phyloP scores from a whole-genome alignment of 1,140 invertebrate species.

The Anagrus nilaparvatae region DNA sequence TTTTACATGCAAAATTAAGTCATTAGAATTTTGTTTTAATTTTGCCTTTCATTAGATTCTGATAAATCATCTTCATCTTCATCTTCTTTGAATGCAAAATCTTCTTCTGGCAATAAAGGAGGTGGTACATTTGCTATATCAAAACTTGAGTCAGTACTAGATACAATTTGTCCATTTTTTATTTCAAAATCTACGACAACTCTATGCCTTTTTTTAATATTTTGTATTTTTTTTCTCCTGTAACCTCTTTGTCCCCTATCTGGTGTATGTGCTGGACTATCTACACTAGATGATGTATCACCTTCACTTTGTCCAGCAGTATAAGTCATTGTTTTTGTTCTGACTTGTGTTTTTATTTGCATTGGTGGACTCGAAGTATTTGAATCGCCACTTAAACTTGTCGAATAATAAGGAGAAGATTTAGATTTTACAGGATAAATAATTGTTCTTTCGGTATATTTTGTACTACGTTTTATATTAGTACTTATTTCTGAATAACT shows the following conservation, averaged over 20 bases:
- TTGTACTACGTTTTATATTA: constrained; percentile 24
- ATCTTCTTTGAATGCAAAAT: constrained; percentile 47
- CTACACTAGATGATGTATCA: constrained; percentile 41
- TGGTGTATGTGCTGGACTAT: constrained; percentile 38
- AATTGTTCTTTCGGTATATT: constrained; percentile 35
- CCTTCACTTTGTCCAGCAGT: constrained; percentile 37
- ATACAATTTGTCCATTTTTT: constrained; percentile 38
- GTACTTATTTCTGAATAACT: constrained; percentile 28
- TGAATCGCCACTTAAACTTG: constrained; percentile 40
- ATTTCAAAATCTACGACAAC: constrained; percentile 38
- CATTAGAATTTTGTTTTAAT: constrained; percentile 1
- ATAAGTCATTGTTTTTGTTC: constrained; percentile 39
- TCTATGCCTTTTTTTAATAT: constrained; percentile 32
- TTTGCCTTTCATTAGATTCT: no score
- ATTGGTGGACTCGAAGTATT: constrained; percentile 41
- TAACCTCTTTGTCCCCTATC: constrained; percentile 34
- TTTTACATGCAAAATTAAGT: constrained; percentile 16
- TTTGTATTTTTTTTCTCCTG: constrained; percentile 35
- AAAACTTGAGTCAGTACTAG: constrained; percentile 54
- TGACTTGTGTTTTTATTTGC: constrained; percentile 35
- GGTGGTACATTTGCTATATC: constrained; percentile 57
- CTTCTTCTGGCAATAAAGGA: constrained; percentile 48
- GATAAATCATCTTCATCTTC: constrained; percentile 32
- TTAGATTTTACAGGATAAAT: constrained; percentile 35
- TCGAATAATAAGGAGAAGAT: constrained; percentile 39